Evolutionary conservation across 1,140 invertebrate genomes (phyloP).

Genomic region (Hyposmocoma kahamanoa): DNA sequence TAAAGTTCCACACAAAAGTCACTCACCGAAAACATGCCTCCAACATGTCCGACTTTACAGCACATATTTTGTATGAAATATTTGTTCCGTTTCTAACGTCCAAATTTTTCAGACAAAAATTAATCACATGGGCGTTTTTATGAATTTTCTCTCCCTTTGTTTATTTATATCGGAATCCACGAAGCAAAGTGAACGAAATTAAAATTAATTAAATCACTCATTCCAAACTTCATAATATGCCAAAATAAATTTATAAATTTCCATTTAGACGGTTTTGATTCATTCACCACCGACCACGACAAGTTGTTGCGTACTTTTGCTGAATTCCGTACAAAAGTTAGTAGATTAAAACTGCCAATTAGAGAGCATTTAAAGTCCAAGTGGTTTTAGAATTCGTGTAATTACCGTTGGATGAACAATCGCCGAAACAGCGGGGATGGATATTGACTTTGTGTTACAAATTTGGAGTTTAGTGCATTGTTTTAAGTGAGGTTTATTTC

Average conservation of each 20-base stretch:
- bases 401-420: conserved; percentile 68
- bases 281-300: conserved; percentile 58
- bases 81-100: no score
- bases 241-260: conserved; percentile 64
- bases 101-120: no score
- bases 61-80: no score
- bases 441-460: conserved; percentile 36
- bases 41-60: no score
- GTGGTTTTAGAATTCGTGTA: conserved; percentile 67
- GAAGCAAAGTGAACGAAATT: conserved; percentile 18
- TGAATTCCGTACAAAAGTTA: conserved; percentile 67
- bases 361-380: conserved; percentile 67
- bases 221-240: conserved; percentile 45
- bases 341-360: conserved; percentile 72
- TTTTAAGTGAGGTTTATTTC: neutral
- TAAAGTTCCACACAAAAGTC: conserved; percentile 7
- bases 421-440: conserved; percentile 40
- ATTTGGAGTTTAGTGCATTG: neutral
- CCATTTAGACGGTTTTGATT: conserved; percentile 60
- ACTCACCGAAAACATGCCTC: no score
- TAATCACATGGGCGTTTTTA: no score
- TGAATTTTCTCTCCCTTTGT: no score
- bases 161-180: neutral
- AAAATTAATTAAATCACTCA: conserved; percentile 38
- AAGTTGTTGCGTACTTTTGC: conserved; percentile 65